phyloP scores from a whole-genome alignment of 2,797 vertebrate species.

The Limosa lapponica region DNA sequence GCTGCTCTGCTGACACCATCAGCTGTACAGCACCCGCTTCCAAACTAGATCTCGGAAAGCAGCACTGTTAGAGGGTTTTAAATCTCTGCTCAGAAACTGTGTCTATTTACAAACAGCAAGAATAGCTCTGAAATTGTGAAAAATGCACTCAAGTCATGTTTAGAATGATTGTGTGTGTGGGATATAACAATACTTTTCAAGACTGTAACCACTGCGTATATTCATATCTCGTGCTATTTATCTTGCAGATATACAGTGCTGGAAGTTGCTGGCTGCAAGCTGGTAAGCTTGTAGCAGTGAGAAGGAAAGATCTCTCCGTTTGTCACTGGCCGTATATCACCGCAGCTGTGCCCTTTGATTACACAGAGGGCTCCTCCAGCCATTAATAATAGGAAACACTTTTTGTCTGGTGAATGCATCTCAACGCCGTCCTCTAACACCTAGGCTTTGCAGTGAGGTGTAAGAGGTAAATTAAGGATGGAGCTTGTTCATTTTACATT shows the following conservation, averaged over 20 bases:
- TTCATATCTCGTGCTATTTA: constrained; percentile 80
- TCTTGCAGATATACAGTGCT: constrained; percentile 80
- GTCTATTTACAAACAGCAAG: constrained; percentile 75
- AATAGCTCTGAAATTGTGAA: constrained; percentile 77
- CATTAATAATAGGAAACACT: constrained; percentile 83
- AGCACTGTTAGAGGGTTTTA: constrained; percentile 60
- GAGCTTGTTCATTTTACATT: constrained; percentile 67
- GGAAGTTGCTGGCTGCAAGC: constrained; percentile 76
- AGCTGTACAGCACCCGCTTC: constrained; percentile 33
- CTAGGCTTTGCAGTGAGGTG: constrained; percentile 63
- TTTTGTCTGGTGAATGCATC: constrained; percentile 81
- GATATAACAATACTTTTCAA: constrained; percentile 80
- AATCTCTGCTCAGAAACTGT: constrained; percentile 73
- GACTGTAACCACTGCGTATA: constrained; percentile 78
- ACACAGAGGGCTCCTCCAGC: constrained; percentile 79
- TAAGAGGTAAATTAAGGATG: constrained; percentile 76
- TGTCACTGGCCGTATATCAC: constrained; percentile 83
- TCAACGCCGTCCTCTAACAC: constrained; percentile 65
- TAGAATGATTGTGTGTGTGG: constrained; percentile 77
- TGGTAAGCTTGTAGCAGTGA: constrained; percentile 72
- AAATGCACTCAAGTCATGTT: constrained; percentile 75
- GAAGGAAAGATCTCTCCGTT: constrained; percentile 73
- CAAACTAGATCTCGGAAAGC: constrained; percentile 47
- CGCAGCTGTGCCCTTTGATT: constrained; percentile 84
- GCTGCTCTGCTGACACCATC: constrained; percentile 52